These are phyloP conservation scores for Brenthis ino DNA, from an alignment of 2,888 invertebrate genomes.

Conservation along the genomic window DNA sequence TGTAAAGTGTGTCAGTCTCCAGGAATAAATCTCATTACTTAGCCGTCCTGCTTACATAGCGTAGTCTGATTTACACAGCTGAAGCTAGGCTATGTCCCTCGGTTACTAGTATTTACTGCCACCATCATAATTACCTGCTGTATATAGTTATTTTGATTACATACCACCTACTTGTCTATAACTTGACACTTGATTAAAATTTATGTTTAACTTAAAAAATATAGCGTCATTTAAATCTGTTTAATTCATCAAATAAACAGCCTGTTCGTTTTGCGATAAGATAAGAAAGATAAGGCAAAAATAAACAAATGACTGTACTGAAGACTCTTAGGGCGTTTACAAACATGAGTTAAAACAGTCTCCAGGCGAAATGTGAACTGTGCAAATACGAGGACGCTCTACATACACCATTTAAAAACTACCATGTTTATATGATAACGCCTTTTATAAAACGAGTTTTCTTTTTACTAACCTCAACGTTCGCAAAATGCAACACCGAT, in stretches of 20 bases:
- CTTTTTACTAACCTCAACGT: too few relatives aligned
- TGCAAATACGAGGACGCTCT: constrained; percentile 4
- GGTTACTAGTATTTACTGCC: constrained; percentile 1
- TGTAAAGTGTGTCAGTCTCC: constrained; percentile 20
- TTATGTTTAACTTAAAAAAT: constrained; percentile 3
- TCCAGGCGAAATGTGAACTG: constrained; percentile 17
- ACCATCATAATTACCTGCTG: not conserved
- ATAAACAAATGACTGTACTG: constrained; percentile 63
- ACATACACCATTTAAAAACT: constrained; percentile 15
- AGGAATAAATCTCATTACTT: constrained; percentile 29
- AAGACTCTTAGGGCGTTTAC: constrained; percentile 41
- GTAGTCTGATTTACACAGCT: constrained; percentile 20
- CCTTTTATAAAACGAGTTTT: not conserved
- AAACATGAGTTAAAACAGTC: constrained; percentile 25
- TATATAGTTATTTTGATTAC: not conserved
- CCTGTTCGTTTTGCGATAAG: constrained; percentile 52
- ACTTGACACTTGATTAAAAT: not conserved
- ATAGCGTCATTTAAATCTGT: constrained; percentile 20
- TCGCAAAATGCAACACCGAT: not conserved
- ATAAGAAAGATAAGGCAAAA: constrained; percentile 52
- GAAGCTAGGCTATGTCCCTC: constrained; percentile 20
- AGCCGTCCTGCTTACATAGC: constrained; percentile 24
- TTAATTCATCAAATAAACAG: constrained; percentile 40
- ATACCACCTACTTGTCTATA: not conserved
- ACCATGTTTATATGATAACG: not conserved